These are phyloP conservation scores for Trichogramma dendrolimi DNA, from an alignment of 2,888 invertebrate species.

Conservation along the genomic window DNA sequence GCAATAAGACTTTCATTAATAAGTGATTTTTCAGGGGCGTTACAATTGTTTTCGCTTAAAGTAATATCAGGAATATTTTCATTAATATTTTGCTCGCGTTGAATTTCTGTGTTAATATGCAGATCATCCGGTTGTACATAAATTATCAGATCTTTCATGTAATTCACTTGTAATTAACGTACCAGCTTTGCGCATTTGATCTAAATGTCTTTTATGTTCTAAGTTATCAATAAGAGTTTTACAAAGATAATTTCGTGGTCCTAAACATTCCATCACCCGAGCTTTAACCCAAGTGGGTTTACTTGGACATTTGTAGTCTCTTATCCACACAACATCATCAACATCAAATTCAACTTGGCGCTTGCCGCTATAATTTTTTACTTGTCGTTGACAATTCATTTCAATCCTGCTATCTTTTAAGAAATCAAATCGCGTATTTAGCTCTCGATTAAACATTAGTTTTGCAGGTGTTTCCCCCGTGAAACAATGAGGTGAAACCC, in stretches of 20 bases:
- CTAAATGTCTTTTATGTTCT: neutral
- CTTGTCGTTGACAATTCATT: neutral
- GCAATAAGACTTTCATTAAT: too few relatives aligned
- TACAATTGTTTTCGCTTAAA: too few relatives aligned
- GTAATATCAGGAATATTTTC: too few relatives aligned
- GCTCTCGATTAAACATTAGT: conserved; percentile 17
- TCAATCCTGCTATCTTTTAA: neutral
- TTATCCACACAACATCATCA: neutral
- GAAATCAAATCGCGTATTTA: conserved; percentile 8
- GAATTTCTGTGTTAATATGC: too few relatives aligned
- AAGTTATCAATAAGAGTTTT: neutral
- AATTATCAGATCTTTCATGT: too few relatives aligned
- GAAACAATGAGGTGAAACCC: conserved; percentile 19
- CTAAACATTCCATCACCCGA: neutral
- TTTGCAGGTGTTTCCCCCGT: conserved; percentile 24
- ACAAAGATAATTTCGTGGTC: neutral
- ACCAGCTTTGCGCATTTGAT: neutral
- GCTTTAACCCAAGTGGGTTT: neutral
- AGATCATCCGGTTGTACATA: too few relatives aligned
- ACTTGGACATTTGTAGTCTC: neutral
- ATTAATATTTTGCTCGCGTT: too few relatives aligned
- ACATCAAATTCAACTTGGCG: neutral
- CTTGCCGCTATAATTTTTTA: neutral
- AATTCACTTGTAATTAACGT: too few relatives aligned
- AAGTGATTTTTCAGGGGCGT: too few relatives aligned